Evolutionary conservation across 30 jellyfish, hydroid and myxozoan genomes (phyloP).

Genomic region (Aurelia aurita): DNA sequence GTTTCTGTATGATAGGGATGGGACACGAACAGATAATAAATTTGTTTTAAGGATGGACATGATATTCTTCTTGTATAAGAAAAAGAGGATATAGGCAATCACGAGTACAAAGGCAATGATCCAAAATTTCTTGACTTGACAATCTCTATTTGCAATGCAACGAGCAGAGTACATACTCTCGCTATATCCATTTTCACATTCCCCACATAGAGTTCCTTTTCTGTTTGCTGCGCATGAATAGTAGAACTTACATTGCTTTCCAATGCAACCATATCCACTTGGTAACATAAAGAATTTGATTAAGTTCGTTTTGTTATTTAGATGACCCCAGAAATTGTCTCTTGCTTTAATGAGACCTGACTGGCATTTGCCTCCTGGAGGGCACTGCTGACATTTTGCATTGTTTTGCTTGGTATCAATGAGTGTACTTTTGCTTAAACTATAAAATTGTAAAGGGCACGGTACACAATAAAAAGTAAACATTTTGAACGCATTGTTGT

Average conservation of each 20-base stretch:
- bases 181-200: background rate
- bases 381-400: slow-evolving; percentile 1
- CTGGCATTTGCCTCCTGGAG: slow-evolving; percentile 21
- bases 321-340: slow-evolving; percentile 23
- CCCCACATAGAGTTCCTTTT: slow-evolving; percentile 27
- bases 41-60: background rate
- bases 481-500: background rate
- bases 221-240: slow-evolving; percentile 24
- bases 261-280: slow-evolving; percentile 19
- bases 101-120: slow-evolving; percentile 1
- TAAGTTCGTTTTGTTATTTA: background rate
- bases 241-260: background rate
- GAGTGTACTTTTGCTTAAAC: background rate
- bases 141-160: slow-evolving; percentile 7
- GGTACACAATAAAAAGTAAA: slow-evolving; percentile 4
- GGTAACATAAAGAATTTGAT: slow-evolving; percentile 14
- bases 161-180: slow-evolving; percentile 19
- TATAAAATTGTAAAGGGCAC: slow-evolving; percentile 9
- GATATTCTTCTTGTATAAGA: background rate
- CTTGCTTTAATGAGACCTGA: slow-evolving; percentile 15
- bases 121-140: slow-evolving; percentile 8
- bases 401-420: background rate
- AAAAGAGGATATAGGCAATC: background rate
- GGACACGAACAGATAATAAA: background rate
- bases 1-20: background rate